Evolutionary conservation across 2,888 invertebrate genomes (phyloP).

Genomic region (Mesopsocus fuscifrons): DNA sequence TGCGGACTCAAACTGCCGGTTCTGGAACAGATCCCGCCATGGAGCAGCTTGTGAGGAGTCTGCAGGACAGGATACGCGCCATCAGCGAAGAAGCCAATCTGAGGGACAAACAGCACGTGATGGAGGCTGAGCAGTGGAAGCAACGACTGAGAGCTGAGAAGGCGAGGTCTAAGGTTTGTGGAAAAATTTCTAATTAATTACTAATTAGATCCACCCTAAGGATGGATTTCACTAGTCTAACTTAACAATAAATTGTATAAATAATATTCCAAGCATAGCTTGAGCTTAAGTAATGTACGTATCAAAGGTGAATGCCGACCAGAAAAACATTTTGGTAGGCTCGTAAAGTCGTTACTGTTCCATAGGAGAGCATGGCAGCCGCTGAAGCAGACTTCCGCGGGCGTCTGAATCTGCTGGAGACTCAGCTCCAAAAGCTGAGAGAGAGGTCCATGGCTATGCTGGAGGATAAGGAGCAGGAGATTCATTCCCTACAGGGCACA

Average conservation of each 20-base stretch:
- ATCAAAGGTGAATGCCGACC: too few species aligned
- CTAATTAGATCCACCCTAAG: too few species aligned
- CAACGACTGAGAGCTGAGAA: constrained; percentile 19
- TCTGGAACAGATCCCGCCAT: too few species aligned
- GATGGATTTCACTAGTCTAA: too few species aligned
- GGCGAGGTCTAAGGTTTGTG: neutral
- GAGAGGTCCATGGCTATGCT: constrained; percentile 57
- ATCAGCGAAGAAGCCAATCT: constrained; percentile 22
- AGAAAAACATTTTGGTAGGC: too few species aligned
- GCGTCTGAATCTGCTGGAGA: constrained; percentile 40
- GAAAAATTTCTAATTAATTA: neutral
- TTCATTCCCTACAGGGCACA: constrained; percentile 36
- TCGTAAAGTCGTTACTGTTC: too few species aligned
- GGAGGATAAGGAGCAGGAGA: constrained; percentile 61
- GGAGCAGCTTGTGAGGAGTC: constrained; percentile 41
- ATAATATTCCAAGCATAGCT: too few species aligned
- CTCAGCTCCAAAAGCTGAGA: constrained; percentile 57
- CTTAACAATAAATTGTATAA: too few species aligned
- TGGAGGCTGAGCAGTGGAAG: constrained; percentile 26
- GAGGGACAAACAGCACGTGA: constrained; percentile 26
- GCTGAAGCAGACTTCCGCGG: constrained; percentile 32
- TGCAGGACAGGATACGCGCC: constrained; percentile 45
- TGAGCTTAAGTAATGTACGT: too few species aligned
- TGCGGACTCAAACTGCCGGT: too few species aligned
- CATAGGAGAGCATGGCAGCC: constrained; percentile 19